Conservation (phyloP, 1,140 invertebrate genomes). For the Euschistus heros region DNA sequence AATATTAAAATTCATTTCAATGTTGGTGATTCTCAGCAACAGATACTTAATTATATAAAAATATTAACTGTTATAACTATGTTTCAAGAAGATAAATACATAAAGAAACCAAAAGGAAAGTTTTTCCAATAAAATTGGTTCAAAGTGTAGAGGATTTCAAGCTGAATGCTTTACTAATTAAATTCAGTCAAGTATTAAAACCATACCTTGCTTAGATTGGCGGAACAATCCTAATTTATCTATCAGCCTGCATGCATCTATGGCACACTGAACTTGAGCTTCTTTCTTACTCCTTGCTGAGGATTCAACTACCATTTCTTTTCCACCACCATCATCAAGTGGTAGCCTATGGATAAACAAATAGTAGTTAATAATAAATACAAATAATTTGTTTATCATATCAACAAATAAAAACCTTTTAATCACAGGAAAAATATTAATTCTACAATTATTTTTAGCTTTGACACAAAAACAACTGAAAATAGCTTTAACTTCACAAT, state of each 20-base stretch:
- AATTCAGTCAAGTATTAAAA: too few species aligned
- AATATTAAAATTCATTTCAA: neutral
- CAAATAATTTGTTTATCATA: neutral
- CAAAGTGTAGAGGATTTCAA: too few species aligned
- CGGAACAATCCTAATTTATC: constrained; percentile 70
- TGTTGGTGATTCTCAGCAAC: neutral
- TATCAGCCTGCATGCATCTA: constrained; percentile 87
- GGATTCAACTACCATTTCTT: constrained; percentile 68
- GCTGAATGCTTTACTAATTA: too few species aligned
- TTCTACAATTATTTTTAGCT: neutral
- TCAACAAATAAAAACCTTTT: constrained; percentile 5
- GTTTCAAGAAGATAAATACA: too few species aligned
- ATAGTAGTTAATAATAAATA: constrained; percentile 1
- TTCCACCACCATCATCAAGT: constrained; percentile 62
- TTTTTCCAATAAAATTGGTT: too few species aligned
- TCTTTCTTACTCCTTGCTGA: constrained; percentile 90
- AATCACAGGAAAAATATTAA: neutral
- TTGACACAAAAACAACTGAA: neutral
- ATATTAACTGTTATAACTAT: too few species aligned
- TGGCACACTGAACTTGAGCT: constrained; percentile 79
- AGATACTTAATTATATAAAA: too few species aligned
- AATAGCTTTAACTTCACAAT: neutral
- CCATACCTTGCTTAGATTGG: constrained; percentile 59
- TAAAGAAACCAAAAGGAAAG: too few species aligned
- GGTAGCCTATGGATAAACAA: constrained; percentile 49